Percentiles rank a stretch among this genome's conserved stretches.
Conservation (phyloP, 1,140 invertebrate genomes). For the Drosophila willistoni region DNA sequence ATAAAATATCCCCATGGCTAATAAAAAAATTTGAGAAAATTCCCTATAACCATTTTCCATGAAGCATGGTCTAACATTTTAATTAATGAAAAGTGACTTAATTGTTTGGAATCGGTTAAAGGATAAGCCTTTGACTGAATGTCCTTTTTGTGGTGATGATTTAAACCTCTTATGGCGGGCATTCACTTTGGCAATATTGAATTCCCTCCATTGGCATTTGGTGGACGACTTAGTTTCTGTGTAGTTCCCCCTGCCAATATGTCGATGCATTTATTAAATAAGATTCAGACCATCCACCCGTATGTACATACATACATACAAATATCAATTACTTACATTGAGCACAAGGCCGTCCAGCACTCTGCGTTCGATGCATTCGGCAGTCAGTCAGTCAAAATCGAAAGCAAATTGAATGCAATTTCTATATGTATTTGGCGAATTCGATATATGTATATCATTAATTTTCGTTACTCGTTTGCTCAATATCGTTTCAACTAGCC, state of each 20-base stretch:
- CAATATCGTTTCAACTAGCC: constrained; percentile 37
- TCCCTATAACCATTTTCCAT: too few relatives aligned
- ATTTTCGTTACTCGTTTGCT: constrained; percentile 51
- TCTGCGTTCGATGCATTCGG: neutral
- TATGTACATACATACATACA: constrained; percentile 9
- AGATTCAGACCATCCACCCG: constrained; percentile 27
- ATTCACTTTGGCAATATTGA: too few relatives aligned
- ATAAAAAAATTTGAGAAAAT: neutral
- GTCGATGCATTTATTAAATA: constrained; percentile 21
- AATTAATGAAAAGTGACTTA: too few relatives aligned
- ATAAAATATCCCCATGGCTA: constrained; percentile 3
- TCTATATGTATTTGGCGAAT: neutral
- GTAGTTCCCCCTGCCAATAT: neutral
- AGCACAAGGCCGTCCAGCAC: constrained; percentile 65
- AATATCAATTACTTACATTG: constrained; percentile 68
- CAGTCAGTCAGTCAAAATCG: constrained; percentile 49
- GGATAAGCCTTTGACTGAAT: too few relatives aligned
- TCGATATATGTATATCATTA: neutral
- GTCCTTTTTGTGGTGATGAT: too few relatives aligned
- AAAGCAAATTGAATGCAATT: constrained; percentile 31
- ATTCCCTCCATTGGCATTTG: neutral
- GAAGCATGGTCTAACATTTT: too few relatives aligned
- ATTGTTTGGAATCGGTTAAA: too few relatives aligned
- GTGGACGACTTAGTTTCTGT: neutral
- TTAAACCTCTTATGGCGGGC: too few relatives aligned